These are phyloP conservation scores for Scortum barcoo DNA, from an alignment of 2,113 vertebrate species.

Conservation along the genomic window DNA sequence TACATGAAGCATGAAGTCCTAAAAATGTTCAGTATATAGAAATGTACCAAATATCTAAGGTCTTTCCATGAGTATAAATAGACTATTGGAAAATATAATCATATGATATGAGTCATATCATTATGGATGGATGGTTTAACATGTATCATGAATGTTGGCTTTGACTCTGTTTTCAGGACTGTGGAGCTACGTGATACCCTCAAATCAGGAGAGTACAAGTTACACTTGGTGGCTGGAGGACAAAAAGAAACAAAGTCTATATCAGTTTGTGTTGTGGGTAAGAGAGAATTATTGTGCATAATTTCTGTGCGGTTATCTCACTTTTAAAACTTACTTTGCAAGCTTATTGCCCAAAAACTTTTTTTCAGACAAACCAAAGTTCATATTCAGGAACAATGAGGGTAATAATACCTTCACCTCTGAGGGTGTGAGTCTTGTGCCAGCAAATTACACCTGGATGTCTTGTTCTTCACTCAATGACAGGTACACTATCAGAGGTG, in stretches of 20 bases:
- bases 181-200: conserved; percentile 84
- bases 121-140: neutral
- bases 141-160: neutral
- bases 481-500: conserved; percentile 44
- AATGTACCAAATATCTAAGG: neutral
- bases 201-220: conserved; percentile 88
- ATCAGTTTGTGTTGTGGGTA: conserved; percentile 89
- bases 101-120: neutral
- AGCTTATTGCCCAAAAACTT: neutral
- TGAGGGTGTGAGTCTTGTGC: conserved; percentile 46
- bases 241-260: conserved; percentile 81
- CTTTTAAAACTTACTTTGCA: neutral
- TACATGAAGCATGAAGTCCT: neutral
- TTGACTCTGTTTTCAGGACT: conserved; percentile 79
- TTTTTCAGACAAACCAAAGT: conserved; percentile 57
- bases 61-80: neutral
- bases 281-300: conserved; percentile 58
- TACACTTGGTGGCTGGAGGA: conserved; percentile 88
- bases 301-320: accelerated
- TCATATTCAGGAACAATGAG: neutral
- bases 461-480: neutral
- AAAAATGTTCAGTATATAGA: neutral
- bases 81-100: neutral
- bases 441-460: conserved; percentile 67
- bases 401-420: neutral